Evolutionary conservation across 2,113 vertebrate species (phyloP), one percentile per base, ranked within the genome.

Genomic region (Microtus montanus): DNA sequence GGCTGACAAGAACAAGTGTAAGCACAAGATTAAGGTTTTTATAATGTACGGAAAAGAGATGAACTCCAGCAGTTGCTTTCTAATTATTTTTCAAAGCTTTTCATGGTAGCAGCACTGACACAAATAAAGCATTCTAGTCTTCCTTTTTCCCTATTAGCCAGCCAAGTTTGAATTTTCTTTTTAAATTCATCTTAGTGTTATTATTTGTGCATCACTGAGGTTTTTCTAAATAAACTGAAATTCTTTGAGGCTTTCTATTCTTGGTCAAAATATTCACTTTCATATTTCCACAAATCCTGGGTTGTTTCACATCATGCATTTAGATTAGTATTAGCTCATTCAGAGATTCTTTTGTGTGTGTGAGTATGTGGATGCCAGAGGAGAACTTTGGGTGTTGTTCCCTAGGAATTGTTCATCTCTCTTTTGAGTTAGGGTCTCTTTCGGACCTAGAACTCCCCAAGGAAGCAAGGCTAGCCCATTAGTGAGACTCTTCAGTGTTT

Each of bases 41-140:
- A 70, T 92, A 94, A 96, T 96, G 90, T 97, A 97, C 89, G 54
- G 95, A 83, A 91, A 96, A 70, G 6, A 70, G 82, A 97, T 91
- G 91, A 96, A 95, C 54, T 92, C 54, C 49, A 90, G 73, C 41
- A 90, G 73, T 75, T 94, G 70, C 93, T 97, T 93, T 93, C 94
- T 93, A 96, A 96, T 95, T 96, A 92, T 83, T 97, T 97, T 97
- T 96, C 95, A 93, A 79, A 96, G 96, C 96, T 88, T 97, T 97
- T 92, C 96, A 92, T 5, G 1, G 80, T 90, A 80, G 75, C 68
- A 88, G 84, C 64, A 74, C 33, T 95, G 96, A 87, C 87, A 97
- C 79, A 88, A 97, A 97, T 87, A 92, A 38, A 95, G 92, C 91
- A 90, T 95, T 96, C 92, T 90, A 89, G 74, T 92, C 85, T 92